Conservation (phyloP, 2,797 vertebrate species). For the Platalea minor region DNA sequence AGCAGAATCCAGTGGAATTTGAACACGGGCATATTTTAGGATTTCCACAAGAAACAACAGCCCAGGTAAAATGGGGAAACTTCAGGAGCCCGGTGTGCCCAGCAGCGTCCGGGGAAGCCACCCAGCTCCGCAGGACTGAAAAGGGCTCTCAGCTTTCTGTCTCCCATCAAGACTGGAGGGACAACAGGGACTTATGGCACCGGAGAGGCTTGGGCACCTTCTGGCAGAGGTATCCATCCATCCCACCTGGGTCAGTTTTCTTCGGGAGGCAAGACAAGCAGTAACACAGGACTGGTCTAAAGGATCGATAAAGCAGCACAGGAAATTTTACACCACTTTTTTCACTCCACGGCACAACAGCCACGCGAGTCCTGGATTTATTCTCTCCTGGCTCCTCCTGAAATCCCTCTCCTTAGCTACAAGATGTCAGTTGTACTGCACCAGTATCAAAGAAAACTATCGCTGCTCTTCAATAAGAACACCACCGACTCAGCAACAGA, state of each 20-base stretch:
- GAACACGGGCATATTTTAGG: rapidly evolving
- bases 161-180: rapidly evolving
- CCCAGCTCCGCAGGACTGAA: background rate
- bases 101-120: background rate
- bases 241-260: rapidly evolving
- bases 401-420: background rate
- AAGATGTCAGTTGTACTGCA: rapidly evolving
- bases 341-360: background rate
- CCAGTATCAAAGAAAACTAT: background rate
- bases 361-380: background rate
- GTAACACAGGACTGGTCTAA: background rate
- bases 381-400: background rate
- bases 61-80: background rate
- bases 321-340: too few relatives aligned
- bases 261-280: background rate
- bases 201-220: background rate
- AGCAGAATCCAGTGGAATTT: background rate
- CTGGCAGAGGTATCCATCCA: background rate
- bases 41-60: background rate
- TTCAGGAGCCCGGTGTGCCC: background rate
- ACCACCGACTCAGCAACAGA: rapidly evolving
- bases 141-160: background rate
- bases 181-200: background rate
- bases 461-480: background rate
- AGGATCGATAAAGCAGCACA: background rate